Base-by-base conservation (phyloP, 2,888 invertebrate genomes). In the Monopis laevigella region DNA sequence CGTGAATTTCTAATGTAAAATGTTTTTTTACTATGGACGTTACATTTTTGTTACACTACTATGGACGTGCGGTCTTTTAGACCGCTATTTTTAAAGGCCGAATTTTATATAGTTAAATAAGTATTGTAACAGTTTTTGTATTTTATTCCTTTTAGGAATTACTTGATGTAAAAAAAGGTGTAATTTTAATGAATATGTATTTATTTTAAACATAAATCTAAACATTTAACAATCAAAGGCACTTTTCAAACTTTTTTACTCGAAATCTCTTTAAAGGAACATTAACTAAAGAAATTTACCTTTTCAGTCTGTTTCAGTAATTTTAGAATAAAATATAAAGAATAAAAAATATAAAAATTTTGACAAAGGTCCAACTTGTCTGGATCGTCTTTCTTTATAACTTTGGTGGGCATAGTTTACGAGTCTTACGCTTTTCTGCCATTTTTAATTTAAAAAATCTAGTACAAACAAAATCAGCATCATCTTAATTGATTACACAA, bases 21-120 rank as follows among this genome's bases (percentile, higher is more conserved):
- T n/a, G n/a, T n/a, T n/a, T n/a, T 30, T 30, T 30, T 7, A 30
- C 30, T 30, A 30, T 30, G 30, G 30, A n/a, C 30, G 13, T 30
- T 30, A 30, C 30, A 12, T 30, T 30, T 30, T 30, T 30, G 30
- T 30, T 13, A n/a, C 30, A 30, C 30, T 12, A 7, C 30, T 30
- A 13, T 30, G 11, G 30, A n/a, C 30, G 30, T 30, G 30, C 30
- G 30, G 26, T 30, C 30, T 30, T n/a, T 7, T n/a, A 30, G 30
- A 30, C 30, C 30, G n/a, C 30, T 30, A 30, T 30, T 12, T 30
- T 30, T 30, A n/a, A 30, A 30, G 30, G 30, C 13, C 30, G 13
- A 30, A 13, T 30, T 30, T 8, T 21, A 21, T 30, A 5, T 30
- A 30, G 5, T 12, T 30, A 30, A 30, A n/a, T 30, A 30, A n/a